Base-by-base conservation (phyloP, 2,888 invertebrate species). In the Linnaemya tessellans region DNA sequence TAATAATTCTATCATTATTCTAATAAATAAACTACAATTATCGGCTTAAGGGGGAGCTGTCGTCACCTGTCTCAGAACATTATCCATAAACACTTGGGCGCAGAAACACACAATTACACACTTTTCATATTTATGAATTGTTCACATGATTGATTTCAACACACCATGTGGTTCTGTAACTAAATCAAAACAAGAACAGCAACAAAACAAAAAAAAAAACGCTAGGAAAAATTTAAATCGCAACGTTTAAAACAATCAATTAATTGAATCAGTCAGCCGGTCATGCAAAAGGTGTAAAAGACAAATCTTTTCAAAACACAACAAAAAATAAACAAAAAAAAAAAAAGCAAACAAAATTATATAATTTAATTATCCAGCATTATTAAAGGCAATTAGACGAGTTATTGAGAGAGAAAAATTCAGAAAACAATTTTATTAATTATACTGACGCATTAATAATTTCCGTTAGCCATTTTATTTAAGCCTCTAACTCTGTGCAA, bases 11-110 rank as follows among this genome's bases (percentile, higher is more conserved):
- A 56, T 8, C n/a, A 4, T 22, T 10, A 58, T 77, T 15, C 25
- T 30, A 13, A 74, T 70, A 64, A 79, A 81, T 75, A 41, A 70
- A 60, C 35, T 41, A 25, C 38, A 82, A 81, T 79, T 74, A 75
- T n/a, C 70, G 13, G 70, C 85, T 79, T 79, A 65, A 79, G 85
- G 81, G 81, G 79, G 74, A 81, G 64, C 85, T 85, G 85, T 85
- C 82, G 75, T 82, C 85, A 82, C 79, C 60, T 82, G 79, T 71
- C 70, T 71, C 22, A 38, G 64, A 75, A 56, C 62, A 51, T 18
- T 22, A 25, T 18, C 15, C 35, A 43, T 11, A 13, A 71, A 46
- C 18, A 46, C 8, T 22, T 35, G 1, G 20, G 9, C 20, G 46
- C 73, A 20, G n/a, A n/a, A 10, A n/a, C 56, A 22, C 25, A 25